Base-by-base conservation (phyloP, 2,888 invertebrate genomes). In the Tuta absoluta region DNA sequence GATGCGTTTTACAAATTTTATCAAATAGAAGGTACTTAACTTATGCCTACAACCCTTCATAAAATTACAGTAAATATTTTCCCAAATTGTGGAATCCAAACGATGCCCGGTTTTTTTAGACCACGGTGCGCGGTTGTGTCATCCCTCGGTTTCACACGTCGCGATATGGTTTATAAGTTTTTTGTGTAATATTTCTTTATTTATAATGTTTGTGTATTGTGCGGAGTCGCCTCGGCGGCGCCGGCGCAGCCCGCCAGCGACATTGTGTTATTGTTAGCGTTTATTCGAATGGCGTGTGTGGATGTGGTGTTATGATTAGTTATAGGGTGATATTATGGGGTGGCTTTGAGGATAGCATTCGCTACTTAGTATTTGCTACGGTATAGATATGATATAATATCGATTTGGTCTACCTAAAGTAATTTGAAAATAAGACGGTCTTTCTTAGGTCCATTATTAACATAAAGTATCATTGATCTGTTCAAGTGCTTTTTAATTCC, bases 81-180 rank as follows among this genome's bases (percentile, higher is more conserved):
- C 51, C 14, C 23, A 53, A 14, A 53, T 53, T 56, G 8, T 56
- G 33, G n/a, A 67, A 10, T 24, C 33, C n/a, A 33, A 33, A 10
- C 62, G 21, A 65, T 23, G 62, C 65, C n/a, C n/a, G n/a, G 64
- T 70, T 56, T 56, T 33, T 33, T 56, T 17, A n/a, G 7, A 1
- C n/a, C 7, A 17, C 3, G 75, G 73, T 75, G 74, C 7, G 8
- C 3, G 75, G 73, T 75, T 73, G 78, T 85, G 84, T 87, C 87
- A 82, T 81, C 77, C 80, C 80, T 81, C 45, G 81, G 84, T 86
- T 89, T 89, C 88, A 88, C 88, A 89, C 89, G 82, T 89, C 73
- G 75, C 65, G 80, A 79, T 85, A 79, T 79, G 75, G 79, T 80
- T 79, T 86, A 85, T 86, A 56, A 33, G 56, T 56, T 56, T 56